A percentile compares a stretch with the other conserved stretches of the same genome.
Conservation (phyloP, 2,797 vertebrate species). For the Premnoplex brunnescens region DNA sequence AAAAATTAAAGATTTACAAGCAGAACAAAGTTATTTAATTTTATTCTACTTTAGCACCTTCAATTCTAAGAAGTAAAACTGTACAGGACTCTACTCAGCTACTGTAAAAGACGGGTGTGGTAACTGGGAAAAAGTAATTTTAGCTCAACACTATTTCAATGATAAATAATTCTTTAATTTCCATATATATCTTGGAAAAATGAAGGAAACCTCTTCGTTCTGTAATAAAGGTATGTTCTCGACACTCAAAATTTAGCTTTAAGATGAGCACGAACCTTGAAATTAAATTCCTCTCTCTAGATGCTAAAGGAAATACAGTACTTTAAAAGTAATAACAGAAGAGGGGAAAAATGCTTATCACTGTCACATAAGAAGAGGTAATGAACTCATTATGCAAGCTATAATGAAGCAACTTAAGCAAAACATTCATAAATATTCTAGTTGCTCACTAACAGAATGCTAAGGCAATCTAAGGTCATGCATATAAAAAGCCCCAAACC, state of each 20-base stretch:
- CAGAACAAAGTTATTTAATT: neutral
- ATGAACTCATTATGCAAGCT: slow-evolving; percentile 19
- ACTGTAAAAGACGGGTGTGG: neutral
- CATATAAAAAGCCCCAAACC: neutral
- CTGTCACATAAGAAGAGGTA: slow-evolving; percentile 44
- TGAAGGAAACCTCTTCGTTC: neutral
- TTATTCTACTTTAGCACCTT: neutral
- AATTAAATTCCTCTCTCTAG: neutral
- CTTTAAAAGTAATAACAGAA: neutral
- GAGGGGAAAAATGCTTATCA: slow-evolving; percentile 17
- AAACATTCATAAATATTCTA: slow-evolving; percentile 55
- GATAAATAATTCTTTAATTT: neutral
- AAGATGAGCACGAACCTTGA: neutral
- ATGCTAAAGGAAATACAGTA: slow-evolving; percentile 14
- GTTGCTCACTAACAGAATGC: slow-evolving; percentile 5
- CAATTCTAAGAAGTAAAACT: neutral
- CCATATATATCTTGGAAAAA: neutral
- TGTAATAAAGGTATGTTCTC: neutral
- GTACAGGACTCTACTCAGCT: neutral
- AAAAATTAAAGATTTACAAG: neutral
- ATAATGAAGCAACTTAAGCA: neutral
- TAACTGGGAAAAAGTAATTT: neutral
- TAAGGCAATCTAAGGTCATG: neutral
- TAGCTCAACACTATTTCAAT: neutral
- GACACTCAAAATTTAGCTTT: neutral